These are phyloP conservation scores for Eucidaris tribuloides DNA, from an alignment of 35 echinoderm and acorn worm genomes.

Conservation along the genomic window DNA sequence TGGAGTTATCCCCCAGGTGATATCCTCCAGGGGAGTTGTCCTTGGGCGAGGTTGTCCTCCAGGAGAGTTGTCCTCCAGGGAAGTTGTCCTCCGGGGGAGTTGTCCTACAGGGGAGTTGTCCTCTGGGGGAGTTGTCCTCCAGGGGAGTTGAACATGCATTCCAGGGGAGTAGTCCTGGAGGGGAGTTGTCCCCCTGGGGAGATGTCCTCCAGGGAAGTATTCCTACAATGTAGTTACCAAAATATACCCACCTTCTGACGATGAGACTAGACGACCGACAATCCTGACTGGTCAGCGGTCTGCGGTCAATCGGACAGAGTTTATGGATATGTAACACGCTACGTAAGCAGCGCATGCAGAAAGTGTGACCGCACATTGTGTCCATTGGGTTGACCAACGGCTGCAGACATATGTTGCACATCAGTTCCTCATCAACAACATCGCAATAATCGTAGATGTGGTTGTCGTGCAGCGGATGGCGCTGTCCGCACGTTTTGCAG, in stretches of 20 bases:
- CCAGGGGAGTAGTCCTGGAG: no score
- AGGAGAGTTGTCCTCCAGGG: no score
- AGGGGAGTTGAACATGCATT: no score
- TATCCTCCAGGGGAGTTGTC: no score
- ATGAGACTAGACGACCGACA: conserved; percentile 82
- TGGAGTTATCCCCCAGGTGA: no score
- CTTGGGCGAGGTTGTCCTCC: no score
- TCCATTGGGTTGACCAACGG: conserved; percentile 92
- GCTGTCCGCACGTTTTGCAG: conserved; percentile 82
- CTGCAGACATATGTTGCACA: conserved; percentile 92
- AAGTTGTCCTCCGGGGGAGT: no score
- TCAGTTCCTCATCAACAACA: conserved; percentile 90
- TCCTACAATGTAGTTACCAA: neutral
- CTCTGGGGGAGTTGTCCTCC: no score
- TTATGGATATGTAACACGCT: conserved; percentile 79
- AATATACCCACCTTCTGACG: conserved; percentile 76
- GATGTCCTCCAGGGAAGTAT: no score
- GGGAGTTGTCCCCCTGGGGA: no score
- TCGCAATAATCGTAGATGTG: conserved; percentile 97
- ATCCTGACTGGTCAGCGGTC: conserved; percentile 58
- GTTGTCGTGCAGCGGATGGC: conserved; percentile 76
- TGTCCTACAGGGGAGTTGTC: no score
- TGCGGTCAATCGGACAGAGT: conserved; percentile 88
- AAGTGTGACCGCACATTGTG: conserved; percentile 94
- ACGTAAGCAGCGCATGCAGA: conserved; percentile 76